phyloP scores from a whole-genome alignment of 2,888 invertebrate species.

The Perizoma affinitatum region DNA sequence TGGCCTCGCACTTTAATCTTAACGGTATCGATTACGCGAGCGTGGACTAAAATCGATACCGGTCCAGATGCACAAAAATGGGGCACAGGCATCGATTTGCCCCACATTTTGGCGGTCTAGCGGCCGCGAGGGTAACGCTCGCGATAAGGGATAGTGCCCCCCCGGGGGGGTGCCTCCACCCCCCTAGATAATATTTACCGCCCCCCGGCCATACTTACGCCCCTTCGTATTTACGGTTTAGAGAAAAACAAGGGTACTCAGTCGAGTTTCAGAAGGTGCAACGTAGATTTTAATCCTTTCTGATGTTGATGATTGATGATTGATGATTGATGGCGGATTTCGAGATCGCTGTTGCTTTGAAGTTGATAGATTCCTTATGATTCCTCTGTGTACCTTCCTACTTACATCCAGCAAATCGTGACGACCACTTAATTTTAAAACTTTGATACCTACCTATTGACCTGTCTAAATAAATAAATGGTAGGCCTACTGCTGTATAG shows the following conservation, averaged over 20 bases:
- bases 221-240: slow-evolving; percentile 84
- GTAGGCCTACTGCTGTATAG: too few relatives aligned
- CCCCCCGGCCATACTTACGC: slow-evolving; percentile 84
- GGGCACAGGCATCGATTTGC: slow-evolving; percentile 82
- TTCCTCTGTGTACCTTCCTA: slow-evolving; percentile 42
- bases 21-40: slow-evolving; percentile 35
- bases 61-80: slow-evolving; percentile 84
- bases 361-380: slow-evolving; percentile 81
- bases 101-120: slow-evolving; percentile 82
- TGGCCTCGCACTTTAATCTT: slow-evolving; percentile 17
- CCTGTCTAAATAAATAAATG: slow-evolving; percentile 18
- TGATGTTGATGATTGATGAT: slow-evolving; percentile 85
- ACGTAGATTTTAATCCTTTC: slow-evolving; percentile 85
- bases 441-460: slow-evolving; percentile 45
- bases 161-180: slow-evolving; percentile 53
- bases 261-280: slow-evolving; percentile 83
- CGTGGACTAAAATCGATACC: slow-evolving; percentile 69
- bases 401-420: slow-evolving; percentile 45
- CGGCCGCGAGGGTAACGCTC: slow-evolving; percentile 83
- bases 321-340: slow-evolving; percentile 84
- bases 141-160: slow-evolving; percentile 84
- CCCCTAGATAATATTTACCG: slow-evolving; percentile 83
- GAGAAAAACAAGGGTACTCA: slow-evolving; percentile 85
- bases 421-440: slow-evolving; percentile 55
- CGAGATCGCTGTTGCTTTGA: slow-evolving; percentile 74